Evolutionary conservation across 2,888 invertebrate species (phyloP).

Genomic region (Tipula lateralis): DNA sequence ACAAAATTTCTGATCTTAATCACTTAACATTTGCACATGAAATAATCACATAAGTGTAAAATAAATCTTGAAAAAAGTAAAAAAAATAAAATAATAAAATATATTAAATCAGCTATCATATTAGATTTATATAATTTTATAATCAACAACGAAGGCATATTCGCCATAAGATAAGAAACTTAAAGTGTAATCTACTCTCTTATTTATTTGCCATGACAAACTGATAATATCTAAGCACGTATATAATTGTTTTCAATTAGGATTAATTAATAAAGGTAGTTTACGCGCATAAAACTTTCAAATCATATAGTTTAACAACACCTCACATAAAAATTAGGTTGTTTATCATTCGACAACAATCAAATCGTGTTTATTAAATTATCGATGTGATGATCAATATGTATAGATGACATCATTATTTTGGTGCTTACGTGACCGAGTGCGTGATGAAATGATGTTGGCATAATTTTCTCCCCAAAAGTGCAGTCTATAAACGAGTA

Average conservation of each 20-base stretch:
- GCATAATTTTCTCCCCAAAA: not conserved
- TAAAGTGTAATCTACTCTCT: not conserved
- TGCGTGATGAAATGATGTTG: not conserved
- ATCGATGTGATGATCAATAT: not conserved
- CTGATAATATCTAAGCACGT: not conserved
- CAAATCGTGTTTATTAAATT: not conserved
- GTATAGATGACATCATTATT: not conserved
- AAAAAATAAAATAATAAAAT: not conserved
- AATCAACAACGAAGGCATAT: not conserved
- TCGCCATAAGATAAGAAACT: not conserved
- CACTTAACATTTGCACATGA: slow-evolving; percentile 1
- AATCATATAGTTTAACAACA: not conserved
- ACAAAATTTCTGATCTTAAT: not conserved
- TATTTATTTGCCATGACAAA: not conserved
- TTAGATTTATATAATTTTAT: not conserved
- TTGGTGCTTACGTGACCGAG: not conserved
- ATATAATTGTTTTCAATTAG: not conserved
- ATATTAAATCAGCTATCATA: not conserved
- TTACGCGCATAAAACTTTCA: not conserved
- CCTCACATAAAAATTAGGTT: not conserved
- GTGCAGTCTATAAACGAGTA: not conserved
- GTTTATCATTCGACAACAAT: not conserved
- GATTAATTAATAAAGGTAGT: not conserved
- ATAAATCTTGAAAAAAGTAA: slow-evolving; percentile 2
- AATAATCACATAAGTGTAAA: slow-evolving; percentile 1